Base-by-base conservation (phyloP, 1,140 invertebrate species). In the Cotesia vestalis region DNA sequence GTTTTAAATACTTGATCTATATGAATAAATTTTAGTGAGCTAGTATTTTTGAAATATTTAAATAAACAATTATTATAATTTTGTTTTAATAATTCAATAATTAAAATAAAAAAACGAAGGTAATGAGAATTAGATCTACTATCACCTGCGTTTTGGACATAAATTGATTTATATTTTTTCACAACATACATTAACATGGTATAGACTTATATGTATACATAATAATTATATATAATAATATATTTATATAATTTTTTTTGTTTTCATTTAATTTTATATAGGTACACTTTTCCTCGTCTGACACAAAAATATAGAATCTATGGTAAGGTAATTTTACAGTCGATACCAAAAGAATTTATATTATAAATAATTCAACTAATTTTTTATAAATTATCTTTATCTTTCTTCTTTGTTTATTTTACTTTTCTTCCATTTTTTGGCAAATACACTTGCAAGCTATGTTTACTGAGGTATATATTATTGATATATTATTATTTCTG, bases 301-400 rank as follows among this genome's bases (percentile, higher is more conserved):
- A 82, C 80, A 85, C 80, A 86, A 86, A 85, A 86, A 86, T 86
- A 85, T 85, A 86, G 79, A 82, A 85, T 85, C 78, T 85, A 81
- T 73, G 35, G 40, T 46, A 46, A 62, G 52, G 60, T 57, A 52
- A 52, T 63, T 70, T 84, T 79, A 46, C 74, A 78, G 77, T 81
- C 66, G 75, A 82, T 80, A 77, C 78, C 77, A 79, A 81, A 46
- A 81, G 80, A 73, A 79, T 73, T 73, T 35, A 35, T 60, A 6
- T 3, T n/a, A 40, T 53, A 69, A 63, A 64, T 74, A 78, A 83
- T 75, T 75, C 78, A 83, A 83, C 71, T 72, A 40, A 81, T 81
- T 75, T 4, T 55, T 34, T 40, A 34, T 60, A 52, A 73, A 72
- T 66, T 72, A 27, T 55, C 61, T 55, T 59, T 68, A 20, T 66